Evolutionary conservation across 1,140 invertebrate genomes (phyloP).

Genomic region (Leptopilina boulardi): DNA sequence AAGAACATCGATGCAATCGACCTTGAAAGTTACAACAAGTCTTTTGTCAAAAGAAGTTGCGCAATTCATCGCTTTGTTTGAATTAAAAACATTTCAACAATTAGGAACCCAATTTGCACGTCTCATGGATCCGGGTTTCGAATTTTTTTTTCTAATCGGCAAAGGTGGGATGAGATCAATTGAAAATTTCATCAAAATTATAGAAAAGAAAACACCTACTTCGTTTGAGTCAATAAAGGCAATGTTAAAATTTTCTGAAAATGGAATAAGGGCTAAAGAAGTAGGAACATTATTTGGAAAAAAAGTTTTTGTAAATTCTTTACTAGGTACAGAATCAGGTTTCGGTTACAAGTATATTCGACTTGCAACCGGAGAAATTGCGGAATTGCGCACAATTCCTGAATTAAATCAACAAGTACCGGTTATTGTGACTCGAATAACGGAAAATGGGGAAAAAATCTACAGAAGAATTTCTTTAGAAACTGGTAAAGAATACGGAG

Average conservation of each 20-base stretch:
- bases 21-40: background rate
- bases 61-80: background rate
- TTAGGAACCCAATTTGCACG: background rate
- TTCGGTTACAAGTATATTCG: background rate
- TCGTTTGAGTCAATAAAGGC: background rate
- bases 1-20: background rate
- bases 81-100: background rate
- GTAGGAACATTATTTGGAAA: background rate
- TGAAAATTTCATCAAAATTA: background rate
- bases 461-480: background rate
- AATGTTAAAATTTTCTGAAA: background rate
- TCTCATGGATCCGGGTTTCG: background rate
- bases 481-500: background rate
- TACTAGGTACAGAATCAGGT: background rate
- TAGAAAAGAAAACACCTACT: background rate
- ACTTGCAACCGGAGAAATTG: background rate
- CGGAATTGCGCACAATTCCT: background rate
- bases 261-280: background rate
- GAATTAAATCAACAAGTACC: background rate
- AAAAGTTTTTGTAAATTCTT: background rate
- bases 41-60: background rate
- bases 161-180: background rate
- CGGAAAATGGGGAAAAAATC: background rate
- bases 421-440: background rate
- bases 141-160: background rate